These are phyloP conservation scores for Reinhardtius hippoglossoides DNA, from an alignment of 2,113 vertebrate genomes.

Conservation along the genomic window DNA sequence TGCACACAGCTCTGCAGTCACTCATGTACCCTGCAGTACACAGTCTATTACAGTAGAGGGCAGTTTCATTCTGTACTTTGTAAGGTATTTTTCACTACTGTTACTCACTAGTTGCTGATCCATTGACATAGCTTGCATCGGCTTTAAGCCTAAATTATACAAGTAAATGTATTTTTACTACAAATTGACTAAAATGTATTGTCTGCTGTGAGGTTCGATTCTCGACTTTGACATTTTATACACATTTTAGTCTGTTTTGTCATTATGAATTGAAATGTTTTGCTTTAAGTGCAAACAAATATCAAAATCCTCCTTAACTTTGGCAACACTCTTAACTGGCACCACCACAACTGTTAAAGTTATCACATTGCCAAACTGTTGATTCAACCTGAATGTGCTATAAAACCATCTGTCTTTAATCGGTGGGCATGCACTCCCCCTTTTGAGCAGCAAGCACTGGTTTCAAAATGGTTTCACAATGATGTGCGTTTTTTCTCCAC, in stretches of 20 bases:
- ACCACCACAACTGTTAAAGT: neutral
- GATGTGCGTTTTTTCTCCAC: neutral
- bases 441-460: neutral
- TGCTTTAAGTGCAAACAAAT: neutral
- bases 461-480: conserved; percentile 34
- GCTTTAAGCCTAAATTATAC: too few relatives aligned
- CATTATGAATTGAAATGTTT: too few relatives aligned
- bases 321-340: neutral
- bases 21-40: too few relatives aligned
- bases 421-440: neutral
- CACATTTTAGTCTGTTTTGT: too few relatives aligned
- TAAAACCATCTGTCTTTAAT: conserved; percentile 22
- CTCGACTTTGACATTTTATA: too few relatives aligned
- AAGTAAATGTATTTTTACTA: too few relatives aligned
- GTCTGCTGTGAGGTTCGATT: too few relatives aligned
- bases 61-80: neutral
- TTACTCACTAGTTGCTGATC: neutral
- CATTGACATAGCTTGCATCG: neutral
- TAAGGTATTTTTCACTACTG: too few relatives aligned
- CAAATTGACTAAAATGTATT: too few relatives aligned
- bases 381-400: conserved; percentile 4
- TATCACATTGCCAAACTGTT: neutral
- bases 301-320: neutral
- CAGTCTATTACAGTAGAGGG: neutral
- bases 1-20: too few relatives aligned